Conservation (phyloP, 2,113 vertebrate species). For the Nesoenas mayeri region DNA sequence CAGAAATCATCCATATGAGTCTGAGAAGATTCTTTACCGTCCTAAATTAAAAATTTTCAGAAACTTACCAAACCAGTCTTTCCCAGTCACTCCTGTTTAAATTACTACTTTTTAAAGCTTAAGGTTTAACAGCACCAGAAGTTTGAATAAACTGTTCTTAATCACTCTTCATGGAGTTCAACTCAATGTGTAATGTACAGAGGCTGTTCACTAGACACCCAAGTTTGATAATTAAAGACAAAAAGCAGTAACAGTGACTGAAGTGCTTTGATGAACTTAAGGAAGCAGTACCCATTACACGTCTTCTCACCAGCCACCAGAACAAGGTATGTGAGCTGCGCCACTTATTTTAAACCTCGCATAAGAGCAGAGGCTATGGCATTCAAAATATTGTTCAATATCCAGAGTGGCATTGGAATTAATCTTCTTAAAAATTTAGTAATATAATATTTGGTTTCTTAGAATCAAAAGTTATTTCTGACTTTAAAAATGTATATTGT, state of each 20-base stretch:
- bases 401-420: background rate
- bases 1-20: too few species aligned
- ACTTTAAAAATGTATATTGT: background rate
- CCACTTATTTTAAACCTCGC: background rate
- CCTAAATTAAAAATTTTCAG: background rate
- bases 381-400: background rate
- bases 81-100: background rate
- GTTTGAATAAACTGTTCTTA: background rate
- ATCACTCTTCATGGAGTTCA: background rate
- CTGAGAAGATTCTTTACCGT: background rate
- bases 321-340: rapidly evolving
- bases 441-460: background rate
- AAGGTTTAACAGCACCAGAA: background rate
- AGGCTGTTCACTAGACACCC: background rate
- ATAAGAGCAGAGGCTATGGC: background rate
- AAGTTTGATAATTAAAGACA: background rate
- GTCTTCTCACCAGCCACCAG: background rate
- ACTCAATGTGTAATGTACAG: rapidly evolving
- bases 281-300: rapidly evolving
- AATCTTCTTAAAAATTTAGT: background rate
- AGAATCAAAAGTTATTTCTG: background rate
- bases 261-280: background rate
- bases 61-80: background rate
- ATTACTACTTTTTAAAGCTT: background rate
- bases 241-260: background rate